Evolutionary conservation across 2,797 vertebrate genomes (phyloP).

Genomic region (Diglossa cyanea): DNA sequence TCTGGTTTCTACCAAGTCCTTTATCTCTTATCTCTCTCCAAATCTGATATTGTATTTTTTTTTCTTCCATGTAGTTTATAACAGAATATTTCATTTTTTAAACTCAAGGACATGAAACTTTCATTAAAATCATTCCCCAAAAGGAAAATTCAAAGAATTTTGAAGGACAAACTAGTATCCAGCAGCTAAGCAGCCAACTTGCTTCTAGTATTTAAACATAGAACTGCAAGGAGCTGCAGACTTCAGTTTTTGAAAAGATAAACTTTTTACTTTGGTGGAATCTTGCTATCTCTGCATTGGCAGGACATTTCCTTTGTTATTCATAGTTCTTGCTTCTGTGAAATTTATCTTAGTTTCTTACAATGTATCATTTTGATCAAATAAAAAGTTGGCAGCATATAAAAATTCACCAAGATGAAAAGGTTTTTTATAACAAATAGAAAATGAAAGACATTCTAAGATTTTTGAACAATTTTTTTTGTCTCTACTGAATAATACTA

Average conservation of each 20-base stretch:
- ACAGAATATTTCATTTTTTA: background rate
- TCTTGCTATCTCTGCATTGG: background rate
- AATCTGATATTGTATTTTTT: background rate
- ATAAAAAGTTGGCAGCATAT: constrained; percentile 3
- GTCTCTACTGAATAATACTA: background rate
- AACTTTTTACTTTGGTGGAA: background rate
- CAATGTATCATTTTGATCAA: background rate
- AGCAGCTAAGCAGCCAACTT: background rate
- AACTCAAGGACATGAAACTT: background rate
- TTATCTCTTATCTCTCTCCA: background rate
- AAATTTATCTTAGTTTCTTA: constrained; percentile 30
- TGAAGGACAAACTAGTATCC: background rate
- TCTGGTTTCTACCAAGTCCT: background rate
- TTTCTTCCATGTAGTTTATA: background rate
- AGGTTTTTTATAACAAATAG: background rate
- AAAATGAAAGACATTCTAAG: background rate
- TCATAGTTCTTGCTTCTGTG: background rate
- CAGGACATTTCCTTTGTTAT: background rate
- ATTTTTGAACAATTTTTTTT: background rate
- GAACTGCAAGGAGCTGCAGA: background rate
- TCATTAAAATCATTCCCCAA: background rate
- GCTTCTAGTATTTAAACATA: background rate
- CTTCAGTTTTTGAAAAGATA: background rate
- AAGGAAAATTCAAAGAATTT: background rate
- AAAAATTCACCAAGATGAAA: constrained; percentile 31